Conservation (phyloP, 1,140 invertebrate species). For the Temnothorax longispinosus region DNA sequence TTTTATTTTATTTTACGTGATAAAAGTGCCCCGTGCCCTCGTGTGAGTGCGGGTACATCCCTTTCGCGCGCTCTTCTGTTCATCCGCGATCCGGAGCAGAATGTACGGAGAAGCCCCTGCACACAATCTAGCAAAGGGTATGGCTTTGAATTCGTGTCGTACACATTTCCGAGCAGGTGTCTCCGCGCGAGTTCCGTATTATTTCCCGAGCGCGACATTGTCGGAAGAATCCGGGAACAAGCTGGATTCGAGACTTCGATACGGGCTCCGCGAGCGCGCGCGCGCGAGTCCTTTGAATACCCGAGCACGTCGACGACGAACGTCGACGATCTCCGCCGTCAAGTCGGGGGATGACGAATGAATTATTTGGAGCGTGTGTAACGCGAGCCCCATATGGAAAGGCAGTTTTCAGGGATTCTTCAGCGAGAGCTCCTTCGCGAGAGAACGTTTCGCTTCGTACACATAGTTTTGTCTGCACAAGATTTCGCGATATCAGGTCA, state of each 20-base stretch:
- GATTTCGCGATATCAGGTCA: not conserved
- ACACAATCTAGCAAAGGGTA: conserved; percentile 1
- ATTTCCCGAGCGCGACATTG: conserved; percentile 44
- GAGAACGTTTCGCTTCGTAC: not conserved
- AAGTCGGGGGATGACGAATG: conserved; percentile 9
- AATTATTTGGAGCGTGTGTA: conserved; percentile 37
- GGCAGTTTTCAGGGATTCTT: not conserved
- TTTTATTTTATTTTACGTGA: not conserved
- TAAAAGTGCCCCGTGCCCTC: not conserved
- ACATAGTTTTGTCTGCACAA: not conserved
- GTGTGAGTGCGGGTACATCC: not conserved
- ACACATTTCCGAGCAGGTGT: conserved; percentile 43
- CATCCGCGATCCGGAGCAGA: not conserved
- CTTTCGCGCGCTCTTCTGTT: not conserved
- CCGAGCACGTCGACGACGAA: not conserved
- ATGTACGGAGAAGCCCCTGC: not conserved
- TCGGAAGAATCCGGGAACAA: conserved; percentile 65
- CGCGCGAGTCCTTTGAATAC: not conserved
- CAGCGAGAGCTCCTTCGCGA: not conserved
- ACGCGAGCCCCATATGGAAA: not conserved
- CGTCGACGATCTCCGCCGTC: not conserved
- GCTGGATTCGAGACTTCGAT: conserved; percentile 9
- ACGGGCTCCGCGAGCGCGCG: not conserved
- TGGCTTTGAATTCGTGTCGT: conserved; percentile 50
- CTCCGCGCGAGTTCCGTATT: conserved; percentile 51